Percentiles rank a stretch among this genome's conserved stretches.
These are phyloP conservation scores for Ernsta delagoae DNA, from an alignment of 2,888 invertebrate species.

Conservation along the genomic window DNA sequence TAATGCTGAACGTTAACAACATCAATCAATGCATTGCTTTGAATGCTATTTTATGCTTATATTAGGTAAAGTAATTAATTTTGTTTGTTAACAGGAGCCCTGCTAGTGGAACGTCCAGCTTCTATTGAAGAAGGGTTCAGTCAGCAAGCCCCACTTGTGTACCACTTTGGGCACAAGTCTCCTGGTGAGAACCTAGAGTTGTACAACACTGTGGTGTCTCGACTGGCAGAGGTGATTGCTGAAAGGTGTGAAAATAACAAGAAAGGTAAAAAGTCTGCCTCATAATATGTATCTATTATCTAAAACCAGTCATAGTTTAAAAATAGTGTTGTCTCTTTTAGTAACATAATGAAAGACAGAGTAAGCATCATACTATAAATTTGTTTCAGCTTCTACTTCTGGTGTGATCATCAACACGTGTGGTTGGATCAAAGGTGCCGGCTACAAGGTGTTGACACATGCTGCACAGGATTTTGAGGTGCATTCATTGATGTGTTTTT, in stretches of 20 bases:
- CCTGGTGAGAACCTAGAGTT: slow-evolving; percentile 92
- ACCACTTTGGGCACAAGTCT: slow-evolving; percentile 95
- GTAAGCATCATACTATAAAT: too few species aligned
- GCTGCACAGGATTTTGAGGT: slow-evolving; percentile 96
- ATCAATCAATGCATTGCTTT: too few species aligned
- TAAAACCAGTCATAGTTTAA: too few species aligned
- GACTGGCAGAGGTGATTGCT: slow-evolving; percentile 93
- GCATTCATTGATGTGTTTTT: too few species aligned
- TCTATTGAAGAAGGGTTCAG: slow-evolving; percentile 98
- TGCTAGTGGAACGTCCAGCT: slow-evolving; percentile 96
- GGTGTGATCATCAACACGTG: slow-evolving; percentile 99
- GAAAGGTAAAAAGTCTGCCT: slow-evolving; percentile 84
- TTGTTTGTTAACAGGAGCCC: slow-evolving; percentile 84
- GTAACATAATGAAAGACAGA: too few species aligned
- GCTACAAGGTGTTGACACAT: slow-evolving; percentile 94
- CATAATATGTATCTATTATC: too few species aligned
- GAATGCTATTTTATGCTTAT: too few species aligned
- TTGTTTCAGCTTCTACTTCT: slow-evolving; percentile 88
- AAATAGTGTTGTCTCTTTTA: too few species aligned
- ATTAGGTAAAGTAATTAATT: too few species aligned
- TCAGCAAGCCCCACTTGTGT: slow-evolving; percentile 96
- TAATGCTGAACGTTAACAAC: too few species aligned
- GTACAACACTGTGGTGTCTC: slow-evolving; percentile 92
- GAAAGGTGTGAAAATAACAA: slow-evolving; percentile 94
- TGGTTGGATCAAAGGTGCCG: slow-evolving; percentile 97